Base-by-base conservation (phyloP, 2,888 invertebrate genomes). In the Drosophila yooni region DNA sequence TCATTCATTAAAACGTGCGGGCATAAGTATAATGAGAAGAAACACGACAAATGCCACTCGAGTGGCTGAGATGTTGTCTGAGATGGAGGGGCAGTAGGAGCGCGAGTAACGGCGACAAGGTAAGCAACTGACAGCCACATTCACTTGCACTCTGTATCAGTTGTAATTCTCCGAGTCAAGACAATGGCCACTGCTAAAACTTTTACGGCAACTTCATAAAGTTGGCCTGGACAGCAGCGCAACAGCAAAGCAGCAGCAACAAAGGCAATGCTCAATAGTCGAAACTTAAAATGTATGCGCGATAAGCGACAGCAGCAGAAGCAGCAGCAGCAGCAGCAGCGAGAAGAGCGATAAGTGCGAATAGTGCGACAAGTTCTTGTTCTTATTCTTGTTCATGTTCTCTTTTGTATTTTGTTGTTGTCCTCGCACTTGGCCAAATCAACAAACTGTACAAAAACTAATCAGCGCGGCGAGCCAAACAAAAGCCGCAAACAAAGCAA, bases 1-100 rank as follows among this genome's bases (percentile, higher is more conserved):
- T 87, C 80, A 88, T 82, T 87, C 82, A 89, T 84, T 87, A 88
- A 77, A 77, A 71, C 71, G 72, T 76, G 77, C 70, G 34, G n/a
- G 25, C 54, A 33, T 25, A 60, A 53, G 65, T 69, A 80, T 69
- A 76, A 70, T 78, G 65, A 27, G 75, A 77, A 58, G 56, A 57
- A 50, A 56, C 38, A 52, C 75, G 52, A 58, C 56, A 74, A 52
- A 29, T 43, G 62, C 34, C 58, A 38, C 74, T 61, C 11, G 40
- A 70, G 60, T 25, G 13, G 33, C 64, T 65, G 21, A 25, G 46
- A 3, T 21, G 21, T 15, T 4, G 46, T 25, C 3, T 7, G 3
- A 2, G 46, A 3, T 21, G 5, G 21, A 21, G 11, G 21, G 11
- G 36, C 46, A 58, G 27, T 34, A 40, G 21, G n/a, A n/a, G 50